Evolutionary conservation across 2,113 vertebrate species (phyloP).

Genomic region (Notiomystis cincta): DNA sequence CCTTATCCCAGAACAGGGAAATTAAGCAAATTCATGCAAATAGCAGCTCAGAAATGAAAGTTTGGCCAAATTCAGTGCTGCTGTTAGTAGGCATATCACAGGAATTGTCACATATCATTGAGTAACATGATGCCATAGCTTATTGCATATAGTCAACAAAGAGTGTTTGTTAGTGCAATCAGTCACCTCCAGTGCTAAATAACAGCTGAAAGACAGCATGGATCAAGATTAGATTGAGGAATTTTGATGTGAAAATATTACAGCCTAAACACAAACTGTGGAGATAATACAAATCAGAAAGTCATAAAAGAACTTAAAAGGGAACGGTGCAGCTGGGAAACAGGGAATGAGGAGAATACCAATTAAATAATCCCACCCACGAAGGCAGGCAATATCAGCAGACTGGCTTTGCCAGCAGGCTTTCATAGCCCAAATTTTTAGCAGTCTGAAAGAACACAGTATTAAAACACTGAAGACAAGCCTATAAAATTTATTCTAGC

Average conservation of each 20-base stretch:
- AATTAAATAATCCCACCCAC: background rate
- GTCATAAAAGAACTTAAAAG: background rate
- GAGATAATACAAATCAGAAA: background rate
- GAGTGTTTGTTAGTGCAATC: background rate
- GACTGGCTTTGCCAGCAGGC: background rate
- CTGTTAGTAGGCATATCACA: slow-evolving; percentile 23
- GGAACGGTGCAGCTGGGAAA: background rate
- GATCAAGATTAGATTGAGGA: background rate
- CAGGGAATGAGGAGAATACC: background rate
- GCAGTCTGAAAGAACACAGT: background rate
- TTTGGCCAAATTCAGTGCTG: background rate
- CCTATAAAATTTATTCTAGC: background rate
- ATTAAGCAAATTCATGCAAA: slow-evolving; percentile 51
- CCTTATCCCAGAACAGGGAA: slow-evolving; percentile 21
- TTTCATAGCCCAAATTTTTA: background rate
- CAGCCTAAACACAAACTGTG: background rate
- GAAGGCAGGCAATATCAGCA: background rate
- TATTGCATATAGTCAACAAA: background rate
- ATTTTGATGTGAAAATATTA: background rate
- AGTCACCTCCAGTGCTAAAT: background rate
- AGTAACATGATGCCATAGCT: background rate
- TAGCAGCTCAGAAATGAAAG: background rate
- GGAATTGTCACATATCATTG: background rate
- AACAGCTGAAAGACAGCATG: background rate
- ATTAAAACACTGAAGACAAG: background rate